phyloP scores from a whole-genome alignment of 2,888 invertebrate species.

The Ferrisia virgata region DNA sequence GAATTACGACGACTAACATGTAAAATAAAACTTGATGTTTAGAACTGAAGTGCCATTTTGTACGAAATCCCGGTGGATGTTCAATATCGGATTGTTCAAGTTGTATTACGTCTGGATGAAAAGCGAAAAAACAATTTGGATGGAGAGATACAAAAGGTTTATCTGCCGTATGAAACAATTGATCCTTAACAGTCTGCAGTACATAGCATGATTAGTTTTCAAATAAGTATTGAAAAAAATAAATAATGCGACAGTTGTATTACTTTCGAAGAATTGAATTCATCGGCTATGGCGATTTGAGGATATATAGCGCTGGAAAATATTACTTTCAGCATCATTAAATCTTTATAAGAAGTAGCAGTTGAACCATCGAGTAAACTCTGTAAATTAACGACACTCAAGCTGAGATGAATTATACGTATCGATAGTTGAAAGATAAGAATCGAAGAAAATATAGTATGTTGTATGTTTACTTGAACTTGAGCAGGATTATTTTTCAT shows the following conservation, averaged over 20 bases:
- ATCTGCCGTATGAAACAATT: conserved; percentile 78
- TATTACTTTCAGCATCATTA: conserved; percentile 72
- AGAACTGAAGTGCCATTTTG: conserved; percentile 69
- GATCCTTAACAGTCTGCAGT: conserved; percentile 69
- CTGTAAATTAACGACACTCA: conserved; percentile 50
- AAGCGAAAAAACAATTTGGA: conserved; percentile 84
- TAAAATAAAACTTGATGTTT: conserved; percentile 85
- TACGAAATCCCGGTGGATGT: conserved; percentile 63
- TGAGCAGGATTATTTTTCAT: conserved; percentile 72
- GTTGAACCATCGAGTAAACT: conserved; percentile 64
- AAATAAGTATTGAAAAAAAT: too few species aligned
- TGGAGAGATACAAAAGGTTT: conserved; percentile 89
- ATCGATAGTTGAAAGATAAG: background rate
- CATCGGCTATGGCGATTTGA: conserved; percentile 91
- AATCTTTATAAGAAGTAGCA: conserved; percentile 64
- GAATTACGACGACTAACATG: conserved; percentile 72
- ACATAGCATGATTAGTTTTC: background rate
- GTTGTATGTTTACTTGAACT: conserved; percentile 70
- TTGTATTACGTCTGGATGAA: conserved; percentile 73
- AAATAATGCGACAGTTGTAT: too few species aligned
- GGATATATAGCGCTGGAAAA: conserved; percentile 92
- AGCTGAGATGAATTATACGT: conserved; percentile 5
- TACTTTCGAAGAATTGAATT: conserved; percentile 85
- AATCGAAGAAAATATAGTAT: background rate
- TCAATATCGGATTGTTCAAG: conserved; percentile 73